phyloP scores from a whole-genome alignment of 2,888 invertebrate genomes.

The Halictus ligatus region DNA sequence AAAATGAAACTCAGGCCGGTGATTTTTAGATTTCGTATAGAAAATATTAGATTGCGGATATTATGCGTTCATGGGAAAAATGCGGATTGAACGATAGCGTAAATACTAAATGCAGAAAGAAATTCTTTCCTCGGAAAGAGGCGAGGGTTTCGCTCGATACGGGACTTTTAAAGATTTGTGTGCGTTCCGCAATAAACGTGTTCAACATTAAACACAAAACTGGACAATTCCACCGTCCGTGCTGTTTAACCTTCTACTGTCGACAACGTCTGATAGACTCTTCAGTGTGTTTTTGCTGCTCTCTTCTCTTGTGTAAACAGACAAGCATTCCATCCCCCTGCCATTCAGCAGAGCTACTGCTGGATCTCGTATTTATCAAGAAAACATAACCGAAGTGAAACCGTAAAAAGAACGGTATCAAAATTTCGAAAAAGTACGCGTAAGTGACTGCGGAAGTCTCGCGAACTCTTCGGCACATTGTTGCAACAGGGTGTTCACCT shows the following conservation, averaged over 20 bases:
- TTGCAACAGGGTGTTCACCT: not conserved
- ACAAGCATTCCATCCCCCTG: not conserved
- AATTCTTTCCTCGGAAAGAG: not conserved
- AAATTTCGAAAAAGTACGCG: not conserved
- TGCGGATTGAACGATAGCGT: no score
- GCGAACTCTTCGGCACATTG: not conserved
- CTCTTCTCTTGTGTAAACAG: slow-evolving; percentile 1
- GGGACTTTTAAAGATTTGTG: not conserved
- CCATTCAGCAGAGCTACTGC: not conserved
- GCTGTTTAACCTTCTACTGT: not conserved
- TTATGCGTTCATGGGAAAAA: no score
- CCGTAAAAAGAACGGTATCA: not conserved
- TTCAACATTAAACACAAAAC: not conserved
- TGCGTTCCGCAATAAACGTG: not conserved
- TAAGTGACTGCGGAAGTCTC: not conserved
- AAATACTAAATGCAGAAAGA: no score
- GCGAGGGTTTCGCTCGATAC: not conserved
- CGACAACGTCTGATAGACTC: not conserved
- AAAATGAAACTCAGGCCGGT: no score
- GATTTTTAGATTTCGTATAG: no score
- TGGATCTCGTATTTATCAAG: slow-evolving; percentile 7
- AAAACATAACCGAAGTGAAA: not conserved
- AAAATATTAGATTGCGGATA: no score
- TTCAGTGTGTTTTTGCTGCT: not conserved
- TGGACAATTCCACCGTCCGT: not conserved